These are phyloP conservation scores for Arctopsyche grandis DNA, from an alignment of 1,140 invertebrate species.

Conservation along the genomic window DNA sequence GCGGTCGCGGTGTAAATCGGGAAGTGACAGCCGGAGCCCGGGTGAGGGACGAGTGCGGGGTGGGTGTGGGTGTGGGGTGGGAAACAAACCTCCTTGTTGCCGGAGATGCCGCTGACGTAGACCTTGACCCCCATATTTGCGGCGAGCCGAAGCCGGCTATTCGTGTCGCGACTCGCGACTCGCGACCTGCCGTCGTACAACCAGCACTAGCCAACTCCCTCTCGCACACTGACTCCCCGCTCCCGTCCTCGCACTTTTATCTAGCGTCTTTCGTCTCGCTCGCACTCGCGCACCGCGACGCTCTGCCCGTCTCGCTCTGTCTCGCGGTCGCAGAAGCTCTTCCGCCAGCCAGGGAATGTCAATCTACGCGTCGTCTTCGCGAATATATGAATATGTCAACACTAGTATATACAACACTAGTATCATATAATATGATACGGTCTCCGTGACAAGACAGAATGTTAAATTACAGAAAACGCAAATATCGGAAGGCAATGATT, in stretches of 20 bases:
- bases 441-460: no score
- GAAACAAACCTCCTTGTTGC: slow-evolving; percentile 83
- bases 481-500: no score
- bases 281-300: not conserved
- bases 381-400: no score
- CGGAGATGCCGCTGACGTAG: slow-evolving; percentile 89
- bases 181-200: not conserved
- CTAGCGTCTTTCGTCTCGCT: not conserved
- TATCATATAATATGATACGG: no score
- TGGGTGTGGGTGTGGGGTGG: not conserved
- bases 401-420: no score
- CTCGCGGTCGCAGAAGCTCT: no score
- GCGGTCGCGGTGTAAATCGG: slow-evolving; percentile 9
- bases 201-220: not conserved
- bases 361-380: no score
- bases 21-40: slow-evolving; percentile 15
- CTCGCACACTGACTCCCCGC: slow-evolving; percentile 4
- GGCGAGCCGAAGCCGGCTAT: no score
- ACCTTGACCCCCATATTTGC: slow-evolving; percentile 89
- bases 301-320: no score
- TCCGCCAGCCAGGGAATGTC: no score
- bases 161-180: no score
- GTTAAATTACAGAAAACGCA: no score
- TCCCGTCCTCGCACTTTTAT: not conserved
- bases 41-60: not conserved